A percentile compares a stretch with the other conserved stretches of the same genome.
These are phyloP conservation scores for Rhagologus leucostigma DNA, from an alignment of 2,113 vertebrate genomes.

Conservation along the genomic window DNA sequence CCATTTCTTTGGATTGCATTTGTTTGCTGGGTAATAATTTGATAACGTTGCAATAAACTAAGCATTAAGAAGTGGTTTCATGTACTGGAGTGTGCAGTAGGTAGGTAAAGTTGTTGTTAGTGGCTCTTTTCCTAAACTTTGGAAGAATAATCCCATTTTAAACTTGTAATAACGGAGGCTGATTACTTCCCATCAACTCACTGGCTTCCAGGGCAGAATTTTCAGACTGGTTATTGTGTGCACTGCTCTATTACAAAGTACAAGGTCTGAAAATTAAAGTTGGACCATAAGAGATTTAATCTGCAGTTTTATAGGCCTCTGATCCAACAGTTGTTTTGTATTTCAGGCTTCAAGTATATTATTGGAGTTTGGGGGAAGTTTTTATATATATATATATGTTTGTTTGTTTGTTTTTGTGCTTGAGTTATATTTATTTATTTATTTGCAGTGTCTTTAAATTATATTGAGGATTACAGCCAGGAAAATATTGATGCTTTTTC, in stretches of 20 bases:
- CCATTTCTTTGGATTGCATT: conserved; percentile 21
- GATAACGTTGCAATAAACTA: conserved; percentile 9
- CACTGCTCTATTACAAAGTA: conserved; percentile 10
- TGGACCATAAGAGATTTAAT: conserved; percentile 41
- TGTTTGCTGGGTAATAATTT: conserved; percentile 8
- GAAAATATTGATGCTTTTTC: conserved; percentile 25
- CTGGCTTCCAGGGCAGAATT: conserved; percentile 50
- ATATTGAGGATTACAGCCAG: neutral
- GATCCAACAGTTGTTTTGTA: neutral
- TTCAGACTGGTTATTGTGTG: conserved; percentile 18
- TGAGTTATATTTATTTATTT: conserved; percentile 17
- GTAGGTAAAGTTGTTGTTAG: conserved; percentile 20
- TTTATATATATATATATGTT: too few relatives aligned
- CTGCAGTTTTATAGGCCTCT: conserved; percentile 38
- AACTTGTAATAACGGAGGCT: neutral
- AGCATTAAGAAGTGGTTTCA: neutral
- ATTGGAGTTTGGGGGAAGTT: neutral
- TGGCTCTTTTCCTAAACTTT: conserved; percentile 47
- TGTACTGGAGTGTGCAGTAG: neutral
- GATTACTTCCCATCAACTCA: conserved; percentile 55
- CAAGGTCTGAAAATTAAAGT: conserved; percentile 49
- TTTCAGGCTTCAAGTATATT: neutral
- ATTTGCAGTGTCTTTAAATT: neutral
- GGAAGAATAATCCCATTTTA: conserved; percentile 43
- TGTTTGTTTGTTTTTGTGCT: neutral